Conservation (phyloP, 2,888 invertebrate genomes). For the Amorpha juglandis region DNA sequence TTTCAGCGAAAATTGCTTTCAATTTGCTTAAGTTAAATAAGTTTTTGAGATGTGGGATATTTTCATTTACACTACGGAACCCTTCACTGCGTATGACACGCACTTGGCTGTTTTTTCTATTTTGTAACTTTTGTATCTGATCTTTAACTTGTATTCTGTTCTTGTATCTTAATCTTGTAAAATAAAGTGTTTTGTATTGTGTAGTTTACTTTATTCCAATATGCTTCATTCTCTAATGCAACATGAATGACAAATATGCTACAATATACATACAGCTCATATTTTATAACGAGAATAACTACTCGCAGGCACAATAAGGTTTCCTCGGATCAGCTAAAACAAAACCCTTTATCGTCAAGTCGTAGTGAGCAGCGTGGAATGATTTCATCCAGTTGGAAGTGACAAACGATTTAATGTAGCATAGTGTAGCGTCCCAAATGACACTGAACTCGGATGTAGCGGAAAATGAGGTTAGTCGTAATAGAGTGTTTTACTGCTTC, state of each 20-base stretch:
- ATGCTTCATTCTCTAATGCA: background rate
- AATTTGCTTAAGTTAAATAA: no score
- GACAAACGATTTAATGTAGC: slow-evolving; percentile 17
- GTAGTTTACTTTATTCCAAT: no score
- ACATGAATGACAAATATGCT: background rate
- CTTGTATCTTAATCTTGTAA: no score
- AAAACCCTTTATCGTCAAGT: background rate
- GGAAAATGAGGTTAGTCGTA: slow-evolving; percentile 22
- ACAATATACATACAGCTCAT: background rate
- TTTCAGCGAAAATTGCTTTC: no score
- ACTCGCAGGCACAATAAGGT: background rate
- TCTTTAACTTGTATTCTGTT: no score
- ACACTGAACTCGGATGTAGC: slow-evolving; percentile 17
- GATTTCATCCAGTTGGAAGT: slow-evolving; percentile 18
- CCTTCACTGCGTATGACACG: no score
- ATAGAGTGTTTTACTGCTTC: slow-evolving; percentile 24
- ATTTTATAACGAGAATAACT: background rate
- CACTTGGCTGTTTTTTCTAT: no score
- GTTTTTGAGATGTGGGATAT: no score
- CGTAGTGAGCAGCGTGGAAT: slow-evolving; percentile 13
- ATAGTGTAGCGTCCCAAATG: slow-evolving; percentile 14
- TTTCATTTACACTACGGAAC: no score
- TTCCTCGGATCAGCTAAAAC: background rate
- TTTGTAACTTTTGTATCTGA: no score
- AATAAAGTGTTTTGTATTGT: no score